These are phyloP conservation scores for Xyliphius kryptos DNA, from an alignment of 2,113 vertebrate species.

Conservation along the genomic window DNA sequence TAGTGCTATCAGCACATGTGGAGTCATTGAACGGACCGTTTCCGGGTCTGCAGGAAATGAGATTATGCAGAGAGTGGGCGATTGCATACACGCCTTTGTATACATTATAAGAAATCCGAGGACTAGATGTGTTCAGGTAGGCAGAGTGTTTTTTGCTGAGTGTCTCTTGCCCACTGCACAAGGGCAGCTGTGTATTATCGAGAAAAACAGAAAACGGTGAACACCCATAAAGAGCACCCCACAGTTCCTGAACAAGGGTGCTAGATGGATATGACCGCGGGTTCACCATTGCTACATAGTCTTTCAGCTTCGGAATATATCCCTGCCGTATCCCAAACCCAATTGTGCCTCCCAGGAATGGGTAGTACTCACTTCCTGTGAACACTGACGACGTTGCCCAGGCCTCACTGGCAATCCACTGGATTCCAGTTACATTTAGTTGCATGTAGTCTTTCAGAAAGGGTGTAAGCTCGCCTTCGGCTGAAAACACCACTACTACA, in stretches of 20 bases:
- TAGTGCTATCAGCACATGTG: slow-evolving; percentile 55
- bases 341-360: slow-evolving; percentile 62
- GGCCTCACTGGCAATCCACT: slow-evolving; percentile 69
- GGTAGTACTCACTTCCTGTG: slow-evolving; percentile 54
- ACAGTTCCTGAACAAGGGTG: slow-evolving; percentile 59
- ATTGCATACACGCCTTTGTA: slow-evolving; percentile 62
- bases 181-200: slow-evolving; percentile 29
- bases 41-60: slow-evolving; percentile 54
- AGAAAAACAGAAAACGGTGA: slow-evolving; percentile 39
- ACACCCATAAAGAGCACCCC: slow-evolving; percentile 63
- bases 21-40: slow-evolving; percentile 59
- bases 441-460: slow-evolving; percentile 62
- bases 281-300: slow-evolving; percentile 56
- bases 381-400: slow-evolving; percentile 66
- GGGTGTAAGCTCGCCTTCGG: slow-evolving; percentile 62
- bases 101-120: slow-evolving; percentile 61
- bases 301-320: slow-evolving; percentile 52
- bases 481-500: slow-evolving; percentile 64
- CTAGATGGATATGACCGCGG: slow-evolving; percentile 54
- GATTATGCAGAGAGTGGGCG: slow-evolving; percentile 64
- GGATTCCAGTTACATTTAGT: slow-evolving; percentile 63
- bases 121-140: slow-evolving; percentile 61
- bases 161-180: slow-evolving; percentile 55
- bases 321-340: slow-evolving; percentile 62
- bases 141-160: slow-evolving; percentile 51